Conservation (phyloP, 2,113 vertebrate species). For the Misgurnus anguillicaudatus region DNA sequence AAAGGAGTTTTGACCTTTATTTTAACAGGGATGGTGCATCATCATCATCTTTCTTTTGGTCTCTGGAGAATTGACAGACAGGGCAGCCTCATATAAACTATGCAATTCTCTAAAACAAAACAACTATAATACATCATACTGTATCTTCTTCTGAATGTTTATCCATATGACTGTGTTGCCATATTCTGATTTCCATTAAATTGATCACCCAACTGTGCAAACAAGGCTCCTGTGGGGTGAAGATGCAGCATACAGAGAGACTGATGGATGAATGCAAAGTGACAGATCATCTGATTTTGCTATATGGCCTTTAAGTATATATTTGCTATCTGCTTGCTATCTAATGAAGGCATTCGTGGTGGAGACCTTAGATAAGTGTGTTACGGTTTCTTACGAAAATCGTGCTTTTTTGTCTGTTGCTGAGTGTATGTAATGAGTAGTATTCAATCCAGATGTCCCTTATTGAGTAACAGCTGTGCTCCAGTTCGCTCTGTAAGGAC, state of each 20-base stretch:
- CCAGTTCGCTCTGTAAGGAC: slow-evolving; percentile 32
- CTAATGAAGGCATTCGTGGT: not conserved
- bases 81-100: not conserved
- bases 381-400: slow-evolving; percentile 13
- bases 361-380: not conserved
- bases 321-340: not conserved
- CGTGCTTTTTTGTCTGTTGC: slow-evolving; percentile 21
- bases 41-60: slow-evolving; percentile 7
- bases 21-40: slow-evolving; percentile 1
- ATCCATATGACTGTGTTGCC: not conserved
- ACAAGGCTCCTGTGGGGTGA: not conserved
- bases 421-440: slow-evolving; percentile 15
- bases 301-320: no score
- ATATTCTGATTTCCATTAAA: not conserved
- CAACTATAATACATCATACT: no score
- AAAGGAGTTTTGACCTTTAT: slow-evolving; percentile 36
- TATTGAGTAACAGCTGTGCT: slow-evolving; percentile 42
- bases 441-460: slow-evolving; percentile 45
- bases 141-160: not conserved
- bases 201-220: not conserved
- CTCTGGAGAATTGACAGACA: not conserved
- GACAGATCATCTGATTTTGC: not conserved
- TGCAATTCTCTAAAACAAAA: not conserved
- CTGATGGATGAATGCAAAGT: not conserved
- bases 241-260: not conserved